phyloP scores from a whole-genome alignment of 2,888 invertebrate genomes.

The Amiota minor region DNA sequence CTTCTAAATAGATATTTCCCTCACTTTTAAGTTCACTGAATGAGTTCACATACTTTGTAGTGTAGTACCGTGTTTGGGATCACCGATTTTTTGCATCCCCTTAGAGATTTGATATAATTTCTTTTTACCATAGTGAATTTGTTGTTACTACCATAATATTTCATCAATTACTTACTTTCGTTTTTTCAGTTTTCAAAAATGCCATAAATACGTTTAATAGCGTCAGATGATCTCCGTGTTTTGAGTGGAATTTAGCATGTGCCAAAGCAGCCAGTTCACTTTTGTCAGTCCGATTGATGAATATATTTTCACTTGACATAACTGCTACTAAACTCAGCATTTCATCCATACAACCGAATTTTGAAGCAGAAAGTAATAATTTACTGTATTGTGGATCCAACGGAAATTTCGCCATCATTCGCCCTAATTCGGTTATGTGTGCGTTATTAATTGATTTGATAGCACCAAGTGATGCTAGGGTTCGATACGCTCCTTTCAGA shows the following conservation, averaged over 20 bases:
- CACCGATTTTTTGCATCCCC: too few species aligned
- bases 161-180: slow-evolving; percentile 75
- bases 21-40: too few species aligned
- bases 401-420: slow-evolving; percentile 91
- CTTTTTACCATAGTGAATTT: background rate
- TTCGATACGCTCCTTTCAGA: slow-evolving; percentile 78
- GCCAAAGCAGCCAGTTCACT: slow-evolving; percentile 84
- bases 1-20: too few species aligned
- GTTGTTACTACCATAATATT: background rate
- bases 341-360: slow-evolving; percentile 85
- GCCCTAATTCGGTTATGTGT: slow-evolving; percentile 84
- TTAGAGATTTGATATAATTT: too few species aligned
- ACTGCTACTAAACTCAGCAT: slow-evolving; percentile 89
- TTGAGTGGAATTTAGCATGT: slow-evolving; percentile 85
- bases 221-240: slow-evolving; percentile 93
- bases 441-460: slow-evolving; percentile 76
- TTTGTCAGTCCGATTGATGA: slow-evolving; percentile 80
- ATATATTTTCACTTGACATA: slow-evolving; percentile 90
- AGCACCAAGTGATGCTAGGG: slow-evolving; percentile 82
- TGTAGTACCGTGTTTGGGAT: too few species aligned
- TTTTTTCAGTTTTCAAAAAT: slow-evolving; percentile 81
- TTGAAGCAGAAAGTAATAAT: slow-evolving; percentile 84
- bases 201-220: slow-evolving; percentile 90
- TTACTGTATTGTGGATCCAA: slow-evolving; percentile 92
- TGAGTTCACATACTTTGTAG: too few species aligned